Conservation (phyloP, 2,888 invertebrate species). For the Caenorhabditis becei region DNA sequence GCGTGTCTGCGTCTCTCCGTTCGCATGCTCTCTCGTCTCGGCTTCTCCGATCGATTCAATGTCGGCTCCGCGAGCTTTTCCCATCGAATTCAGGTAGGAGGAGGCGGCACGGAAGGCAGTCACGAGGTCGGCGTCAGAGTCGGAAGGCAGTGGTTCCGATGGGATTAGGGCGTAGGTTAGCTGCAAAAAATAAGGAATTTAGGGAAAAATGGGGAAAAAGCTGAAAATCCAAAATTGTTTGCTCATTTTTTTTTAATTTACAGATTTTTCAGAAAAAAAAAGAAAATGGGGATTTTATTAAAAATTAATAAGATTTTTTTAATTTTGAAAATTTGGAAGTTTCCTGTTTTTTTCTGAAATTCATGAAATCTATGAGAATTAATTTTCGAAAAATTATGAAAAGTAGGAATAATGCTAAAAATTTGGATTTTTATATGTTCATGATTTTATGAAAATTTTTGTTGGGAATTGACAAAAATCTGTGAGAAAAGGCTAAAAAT, state of each 20-base stretch:
- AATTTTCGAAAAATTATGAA: too few relatives aligned
- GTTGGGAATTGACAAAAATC: too few relatives aligned
- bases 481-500: too few relatives aligned
- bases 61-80: constrained; percentile 26
- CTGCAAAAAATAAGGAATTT: constrained; percentile 41
- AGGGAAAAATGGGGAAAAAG: too few relatives aligned
- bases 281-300: too few relatives aligned
- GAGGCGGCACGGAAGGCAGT: constrained; percentile 54
- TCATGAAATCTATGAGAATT: background rate
- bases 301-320: too few relatives aligned
- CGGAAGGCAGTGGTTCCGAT: constrained; percentile 42
- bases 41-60: constrained; percentile 26
- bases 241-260: too few relatives aligned
- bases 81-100: constrained; percentile 31
- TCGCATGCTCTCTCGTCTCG: constrained; percentile 6
- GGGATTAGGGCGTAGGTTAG: constrained; percentile 16
- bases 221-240: too few relatives aligned
- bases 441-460: background rate
- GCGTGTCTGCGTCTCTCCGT: background rate
- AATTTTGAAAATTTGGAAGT: too few relatives aligned
- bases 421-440: background rate
- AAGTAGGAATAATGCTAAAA: too few relatives aligned
- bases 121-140: constrained; percentile 44
- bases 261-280: too few relatives aligned
- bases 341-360: background rate